A percentile compares a stretch with the other conserved stretches of the same genome.
Conservation (phyloP, 1,140 invertebrate species). For the Euwallacea fornicatus region DNA sequence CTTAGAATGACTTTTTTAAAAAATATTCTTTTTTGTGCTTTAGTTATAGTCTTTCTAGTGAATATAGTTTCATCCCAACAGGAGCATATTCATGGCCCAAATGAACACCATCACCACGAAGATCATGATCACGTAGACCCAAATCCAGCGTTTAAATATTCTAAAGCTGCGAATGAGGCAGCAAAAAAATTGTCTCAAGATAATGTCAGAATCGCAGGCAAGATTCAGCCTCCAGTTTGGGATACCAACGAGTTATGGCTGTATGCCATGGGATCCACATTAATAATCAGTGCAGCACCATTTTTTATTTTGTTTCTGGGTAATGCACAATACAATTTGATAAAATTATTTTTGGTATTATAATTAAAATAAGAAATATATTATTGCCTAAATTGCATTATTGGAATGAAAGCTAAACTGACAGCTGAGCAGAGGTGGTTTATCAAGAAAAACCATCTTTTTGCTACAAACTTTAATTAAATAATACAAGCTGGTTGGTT, state of each 20-base stretch:
- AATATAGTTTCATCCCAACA: neutral
- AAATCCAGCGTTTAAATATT: constrained; percentile 72
- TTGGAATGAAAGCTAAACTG: too few relatives aligned
- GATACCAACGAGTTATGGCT: constrained; percentile 66
- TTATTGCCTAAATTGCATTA: neutral
- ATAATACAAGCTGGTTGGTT: too few relatives aligned
- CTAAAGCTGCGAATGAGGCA: constrained; percentile 66
- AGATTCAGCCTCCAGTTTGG: constrained; percentile 23
- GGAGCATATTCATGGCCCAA: constrained; percentile 7
- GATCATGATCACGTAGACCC: constrained; percentile 57
- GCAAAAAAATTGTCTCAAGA: constrained; percentile 44
- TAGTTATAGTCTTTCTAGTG: constrained; percentile 4
- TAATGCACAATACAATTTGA: neutral
- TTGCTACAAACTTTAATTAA: too few relatives aligned
- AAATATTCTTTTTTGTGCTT: neutral
- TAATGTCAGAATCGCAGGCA: constrained; percentile 52
- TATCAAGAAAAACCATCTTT: too few relatives aligned
- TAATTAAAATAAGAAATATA: neutral
- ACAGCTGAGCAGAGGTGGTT: too few relatives aligned
- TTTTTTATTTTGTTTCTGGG: constrained; percentile 82
- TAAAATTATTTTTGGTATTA: neutral
- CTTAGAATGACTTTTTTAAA: too few relatives aligned
- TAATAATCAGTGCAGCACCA: constrained; percentile 91
- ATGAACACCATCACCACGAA: constrained; percentile 39
- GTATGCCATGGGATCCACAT: constrained; percentile 84